These are phyloP conservation scores for Meteorus sp. DNA, from an alignment of 1,140 invertebrate species.

Conservation along the genomic window DNA sequence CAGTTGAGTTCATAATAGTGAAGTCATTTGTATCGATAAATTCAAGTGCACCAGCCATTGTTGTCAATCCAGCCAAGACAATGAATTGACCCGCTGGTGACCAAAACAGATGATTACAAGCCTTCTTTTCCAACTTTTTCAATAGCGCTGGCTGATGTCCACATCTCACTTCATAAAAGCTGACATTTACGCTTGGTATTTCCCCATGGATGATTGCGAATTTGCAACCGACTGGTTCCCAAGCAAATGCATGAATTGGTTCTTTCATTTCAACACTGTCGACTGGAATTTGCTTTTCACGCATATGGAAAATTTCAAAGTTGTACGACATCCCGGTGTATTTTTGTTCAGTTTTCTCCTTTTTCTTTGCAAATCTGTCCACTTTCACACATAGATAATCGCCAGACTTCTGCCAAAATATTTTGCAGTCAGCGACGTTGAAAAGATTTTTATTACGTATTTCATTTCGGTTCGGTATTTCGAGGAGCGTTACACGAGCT, in stretches of 20 bases:
- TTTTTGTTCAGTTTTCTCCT: conserved; percentile 87
- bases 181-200: conserved; percentile 83
- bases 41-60: conserved; percentile 87
- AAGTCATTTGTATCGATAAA: conserved; percentile 84
- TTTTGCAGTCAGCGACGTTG: conserved; percentile 97
- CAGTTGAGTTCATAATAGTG: conserved; percentile 88
- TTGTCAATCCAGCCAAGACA: conserved; percentile 82
- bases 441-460: conserved; percentile 96
- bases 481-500: conserved; percentile 79
- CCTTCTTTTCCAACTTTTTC: conserved; percentile 69
- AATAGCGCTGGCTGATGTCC: conserved; percentile 84
- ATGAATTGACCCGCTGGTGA: conserved; percentile 95
- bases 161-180: conserved; percentile 91
- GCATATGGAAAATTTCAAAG: conserved; percentile 98
- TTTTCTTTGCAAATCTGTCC: conserved; percentile 94
- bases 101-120: conserved; percentile 96
- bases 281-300: conserved; percentile 97
- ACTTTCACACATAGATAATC: conserved; percentile 98
- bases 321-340: conserved; percentile 98
- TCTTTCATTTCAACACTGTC: conserved; percentile 96
- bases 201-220: conserved; percentile 97
- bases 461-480: conserved; percentile 86
- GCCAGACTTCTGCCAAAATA: conserved; percentile 98
- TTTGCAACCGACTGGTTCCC: conserved; percentile 96
- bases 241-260: conserved; percentile 93